Conservation (phyloP, 2,888 invertebrate species). For the Laothoe populi region DNA sequence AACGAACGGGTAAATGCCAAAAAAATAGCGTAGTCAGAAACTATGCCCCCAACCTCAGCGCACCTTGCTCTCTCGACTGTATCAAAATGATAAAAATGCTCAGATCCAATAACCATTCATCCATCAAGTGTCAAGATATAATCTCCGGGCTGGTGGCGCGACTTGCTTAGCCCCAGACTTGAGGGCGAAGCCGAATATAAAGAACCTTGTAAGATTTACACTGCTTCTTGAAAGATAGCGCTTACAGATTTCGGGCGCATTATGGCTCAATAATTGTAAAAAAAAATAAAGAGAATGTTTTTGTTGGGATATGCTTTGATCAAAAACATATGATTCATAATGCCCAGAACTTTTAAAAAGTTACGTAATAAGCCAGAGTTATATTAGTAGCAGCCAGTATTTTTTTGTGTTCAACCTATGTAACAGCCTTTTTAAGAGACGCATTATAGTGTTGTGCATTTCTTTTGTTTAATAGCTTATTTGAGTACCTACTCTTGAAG, state of each 20-base stretch:
- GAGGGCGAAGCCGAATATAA: slow-evolving; percentile 74
- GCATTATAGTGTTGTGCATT: no score
- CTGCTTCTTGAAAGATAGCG: slow-evolving; percentile 74
- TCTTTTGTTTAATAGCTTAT: no score
- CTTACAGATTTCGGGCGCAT: slow-evolving; percentile 73
- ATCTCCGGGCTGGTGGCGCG: slow-evolving; percentile 83
- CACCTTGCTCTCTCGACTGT: slow-evolving; percentile 77
- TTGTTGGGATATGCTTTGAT: no score
- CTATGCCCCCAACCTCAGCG: slow-evolving; percentile 60
- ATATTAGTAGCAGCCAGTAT: no score
- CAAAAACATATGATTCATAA: no score
- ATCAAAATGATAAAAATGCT: slow-evolving; percentile 87
- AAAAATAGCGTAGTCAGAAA: slow-evolving; percentile 38
- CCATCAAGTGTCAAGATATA: slow-evolving; percentile 90
- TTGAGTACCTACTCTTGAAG: no score
- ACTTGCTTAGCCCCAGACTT: slow-evolving; percentile 77
- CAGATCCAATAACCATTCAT: slow-evolving; percentile 92
- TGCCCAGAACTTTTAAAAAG: no score
- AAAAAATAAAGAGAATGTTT: no score
- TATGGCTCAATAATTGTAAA: slow-evolving; percentile 49
- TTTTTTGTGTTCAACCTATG: no score
- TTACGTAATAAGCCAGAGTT: no score
- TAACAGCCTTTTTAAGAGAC: no score
- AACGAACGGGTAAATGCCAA: slow-evolving; percentile 1
- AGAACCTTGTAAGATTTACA: slow-evolving; percentile 83